Evolutionary conservation across 2,113 vertebrate species (phyloP), one percentile per base, ranked within the genome.

Genomic region (Calonectris borealis): DNA sequence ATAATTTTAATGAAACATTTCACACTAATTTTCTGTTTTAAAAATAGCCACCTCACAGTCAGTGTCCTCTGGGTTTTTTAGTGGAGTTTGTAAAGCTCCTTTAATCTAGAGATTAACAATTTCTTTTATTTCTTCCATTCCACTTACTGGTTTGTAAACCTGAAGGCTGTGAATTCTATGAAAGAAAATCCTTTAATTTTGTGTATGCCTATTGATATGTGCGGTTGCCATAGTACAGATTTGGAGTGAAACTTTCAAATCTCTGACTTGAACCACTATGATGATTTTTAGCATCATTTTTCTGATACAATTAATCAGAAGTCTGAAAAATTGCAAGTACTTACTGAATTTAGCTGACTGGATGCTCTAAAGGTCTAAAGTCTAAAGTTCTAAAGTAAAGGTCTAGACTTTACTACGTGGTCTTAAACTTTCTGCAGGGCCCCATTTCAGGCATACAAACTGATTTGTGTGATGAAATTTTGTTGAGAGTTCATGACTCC

Each of bases 171-270:
- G 55, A 86, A 86, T 87, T 86, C 94, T 89, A 86, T 84, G 76
- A 88, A 95, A 82, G 87, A 55, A 93, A 89, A 91, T 66, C 84
- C 84, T 91, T 91, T 88, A 65, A 72, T 96, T 95, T 82, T 76
- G 40, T 83, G 27, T 87, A 54, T 84, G 51, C 31, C 38, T 84
- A 20, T 64, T 94, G 72, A 60, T 78, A 69, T 22, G 32, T 88
- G 54, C 3, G 1, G 60, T 94, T 97, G 82, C 84, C 70, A 48
- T 90, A 90, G 72, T 64, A 62, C 51, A 54, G 48, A 42, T 86
- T 88, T 83, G 48, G 61, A 88, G 57, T 26, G 29, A 75, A 90
- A 64, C 49, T 79, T 91, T 71, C 27, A 24, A 49, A 79, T 78
- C 19, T 48, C 69, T 75, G 61, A 21, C 21, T 70, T 42, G 55